Percentiles rank a stretch among this genome's conserved stretches.
phyloP scores from a whole-genome alignment of 1,140 invertebrate genomes.

The Carposina sasakii region DNA sequence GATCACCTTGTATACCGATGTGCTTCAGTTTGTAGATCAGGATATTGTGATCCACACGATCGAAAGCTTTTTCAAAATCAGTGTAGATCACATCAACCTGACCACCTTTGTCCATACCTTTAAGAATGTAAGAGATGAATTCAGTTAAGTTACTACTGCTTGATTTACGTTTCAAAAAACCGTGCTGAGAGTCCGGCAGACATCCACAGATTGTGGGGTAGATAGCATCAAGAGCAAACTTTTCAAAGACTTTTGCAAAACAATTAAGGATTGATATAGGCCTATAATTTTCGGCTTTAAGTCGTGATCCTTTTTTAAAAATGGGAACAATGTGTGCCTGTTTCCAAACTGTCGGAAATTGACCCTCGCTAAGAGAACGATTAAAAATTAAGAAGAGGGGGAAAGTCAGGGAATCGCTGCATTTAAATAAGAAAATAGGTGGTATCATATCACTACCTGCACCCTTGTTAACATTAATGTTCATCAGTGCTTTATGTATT shows the following conservation, averaged over 20 bases:
- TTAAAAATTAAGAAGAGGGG: neutral
- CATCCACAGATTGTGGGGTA: neutral
- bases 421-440: neutral
- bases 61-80: conserved; percentile 18
- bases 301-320: neutral
- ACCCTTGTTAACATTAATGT: neutral
- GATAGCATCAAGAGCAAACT: neutral
- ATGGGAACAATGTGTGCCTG: neutral
- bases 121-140: neutral
- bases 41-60: conserved; percentile 6
- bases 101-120: conserved; percentile 6
- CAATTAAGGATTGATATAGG: neutral
- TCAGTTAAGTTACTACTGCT: neutral
- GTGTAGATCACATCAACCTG: conserved; percentile 14
- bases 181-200: neutral
- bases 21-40: neutral
- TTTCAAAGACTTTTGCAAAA: neutral
- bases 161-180: neutral
- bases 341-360: neutral
- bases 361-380: neutral
- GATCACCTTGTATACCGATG: conserved; percentile 6
- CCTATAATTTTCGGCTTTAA: neutral
- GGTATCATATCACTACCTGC: neutral
- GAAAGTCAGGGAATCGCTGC: neutral
- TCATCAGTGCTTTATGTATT: neutral